Evolutionary conservation across 2,888 invertebrate genomes (phyloP).

Genomic region (Drepanosiphum platanoidis): DNA sequence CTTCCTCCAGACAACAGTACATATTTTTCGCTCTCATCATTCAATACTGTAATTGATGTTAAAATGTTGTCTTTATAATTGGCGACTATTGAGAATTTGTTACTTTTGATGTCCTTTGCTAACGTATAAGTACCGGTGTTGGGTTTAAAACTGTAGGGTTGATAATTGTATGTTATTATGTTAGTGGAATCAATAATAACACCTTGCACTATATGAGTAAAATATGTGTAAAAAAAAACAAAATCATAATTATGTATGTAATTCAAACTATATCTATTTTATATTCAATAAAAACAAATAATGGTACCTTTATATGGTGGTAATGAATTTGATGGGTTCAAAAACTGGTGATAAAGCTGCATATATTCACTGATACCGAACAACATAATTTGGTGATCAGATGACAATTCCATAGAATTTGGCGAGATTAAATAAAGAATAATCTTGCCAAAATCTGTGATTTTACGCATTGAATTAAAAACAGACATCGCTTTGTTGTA

Average conservation of each 20-base stretch:
- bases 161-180: constrained; percentile 23
- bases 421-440: constrained; percentile 30
- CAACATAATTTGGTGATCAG: not conserved
- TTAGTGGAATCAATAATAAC: not conserved
- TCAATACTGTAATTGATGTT: constrained; percentile 2
- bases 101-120: constrained; percentile 83
- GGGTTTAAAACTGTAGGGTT: constrained; percentile 11
- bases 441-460: not conserved
- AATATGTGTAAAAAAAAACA: not conserved
- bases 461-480: constrained; percentile 68
- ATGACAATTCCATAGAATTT: not conserved
- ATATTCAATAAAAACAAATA: not conserved
- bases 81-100: constrained; percentile 84
- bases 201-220: not conserved
- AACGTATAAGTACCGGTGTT: constrained; percentile 82
- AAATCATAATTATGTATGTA: too few relatives aligned
- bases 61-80: constrained; percentile 70
- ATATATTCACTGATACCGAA: constrained; percentile 2
- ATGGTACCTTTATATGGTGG: constrained; percentile 39
- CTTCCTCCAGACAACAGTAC: constrained; percentile 2
- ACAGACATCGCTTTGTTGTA: constrained; percentile 65
- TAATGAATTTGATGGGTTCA: not conserved
- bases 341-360: not conserved
- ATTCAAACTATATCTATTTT: too few relatives aligned
- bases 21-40: not conserved